A percentile compares a stretch with the other conserved stretches of the same genome.
Conservation (phyloP, 2,888 invertebrate species). For the Drosophila planitibia region DNA sequence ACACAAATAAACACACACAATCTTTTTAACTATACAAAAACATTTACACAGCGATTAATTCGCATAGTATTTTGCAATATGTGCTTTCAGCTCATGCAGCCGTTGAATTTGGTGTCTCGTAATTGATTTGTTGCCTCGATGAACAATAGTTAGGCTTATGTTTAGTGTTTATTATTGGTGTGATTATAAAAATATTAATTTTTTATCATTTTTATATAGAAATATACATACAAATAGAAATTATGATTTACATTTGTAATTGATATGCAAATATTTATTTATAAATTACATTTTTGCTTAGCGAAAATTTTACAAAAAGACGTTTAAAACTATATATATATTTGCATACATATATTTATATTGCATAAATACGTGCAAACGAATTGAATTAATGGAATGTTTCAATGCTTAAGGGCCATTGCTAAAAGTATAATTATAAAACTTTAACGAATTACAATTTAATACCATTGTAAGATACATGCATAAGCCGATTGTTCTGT, state of each 20-base stretch:
- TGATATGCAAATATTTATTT: conserved; percentile 53
- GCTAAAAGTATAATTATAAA: conserved; percentile 49
- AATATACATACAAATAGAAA: conserved; percentile 47
- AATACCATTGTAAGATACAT: conserved; percentile 49
- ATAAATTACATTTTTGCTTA: conserved; percentile 67
- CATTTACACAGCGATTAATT: conserved; percentile 46
- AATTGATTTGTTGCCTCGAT: conserved; percentile 51
- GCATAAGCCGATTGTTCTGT: conserved; percentile 46
- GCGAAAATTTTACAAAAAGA: conserved; percentile 60
- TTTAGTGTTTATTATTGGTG: conserved; percentile 73
- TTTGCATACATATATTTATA: conserved; percentile 9
- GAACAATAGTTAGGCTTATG: conserved; percentile 62
- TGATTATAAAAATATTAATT: conserved; percentile 68
- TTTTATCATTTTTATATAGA: conserved; percentile 67
- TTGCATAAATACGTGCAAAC: conserved; percentile 8
- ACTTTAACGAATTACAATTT: conserved; percentile 21
- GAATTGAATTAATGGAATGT: conserved; percentile 28
- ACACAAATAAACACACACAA: conserved; percentile 28
- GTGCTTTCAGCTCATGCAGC: conserved; percentile 35
- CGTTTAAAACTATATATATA: conserved; percentile 34
- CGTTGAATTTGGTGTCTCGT: conserved; percentile 59
- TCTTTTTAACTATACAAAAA: conserved; percentile 22
- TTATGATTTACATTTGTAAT: conserved; percentile 54
- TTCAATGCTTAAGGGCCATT: conserved; percentile 46
- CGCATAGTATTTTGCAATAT: conserved; percentile 48